Base-by-base conservation (phyloP, 2,797 vertebrate genomes). In the Cuniculus paca region DNA sequence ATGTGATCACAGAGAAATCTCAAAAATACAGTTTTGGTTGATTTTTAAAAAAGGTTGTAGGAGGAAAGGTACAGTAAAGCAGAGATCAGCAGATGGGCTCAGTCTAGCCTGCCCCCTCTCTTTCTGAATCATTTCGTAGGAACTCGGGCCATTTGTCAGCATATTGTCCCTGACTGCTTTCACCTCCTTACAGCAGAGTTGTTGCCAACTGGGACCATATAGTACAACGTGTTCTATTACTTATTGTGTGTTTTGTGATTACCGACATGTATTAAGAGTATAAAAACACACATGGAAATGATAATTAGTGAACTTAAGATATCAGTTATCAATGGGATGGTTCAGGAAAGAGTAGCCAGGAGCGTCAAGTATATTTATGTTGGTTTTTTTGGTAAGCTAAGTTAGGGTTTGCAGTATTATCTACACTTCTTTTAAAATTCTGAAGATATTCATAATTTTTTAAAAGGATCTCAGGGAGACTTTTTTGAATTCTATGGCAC, bases 381-480 rank as follows among this genome's bases (percentile, higher is more conserved):
- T 63, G 75, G 42, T 90, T 88, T 89, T 60, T 81, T 80, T 81
- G 50, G 80, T 78, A 77, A 94, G 50, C 34, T 68, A n/a, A 80
- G 11, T 63, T 36, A 68, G 39, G 5, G 34, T 85, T 84, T 93
- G 36, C 28, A 79, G 22, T 77, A 48, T 82, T 90, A 87, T 42
- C 28, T 72, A 6, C 11, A 58, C 12, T 54, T 82, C 60, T 68
- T 72, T 22, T 2, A 60, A 82, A 61, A 63, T 31, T 52, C 58
- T 91, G 22, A 78, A 82, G 80, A 45, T 34, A 34, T 80, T 81
- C 10, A 12, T 80, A 50, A 68, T 36, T 91, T 79, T 77, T 50
- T 28, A 52, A 56, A 81, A 85, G 19, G 28, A 36, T n/a, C 60
- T 79, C 11, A 63, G 81, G 50, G 78, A 91, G 13, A 63, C 7